Percentiles rank a stretch among this genome's conserved stretches.
Evolutionary conservation across 2,797 vertebrate species (phyloP).

Genomic region (Remorina albescens): DNA sequence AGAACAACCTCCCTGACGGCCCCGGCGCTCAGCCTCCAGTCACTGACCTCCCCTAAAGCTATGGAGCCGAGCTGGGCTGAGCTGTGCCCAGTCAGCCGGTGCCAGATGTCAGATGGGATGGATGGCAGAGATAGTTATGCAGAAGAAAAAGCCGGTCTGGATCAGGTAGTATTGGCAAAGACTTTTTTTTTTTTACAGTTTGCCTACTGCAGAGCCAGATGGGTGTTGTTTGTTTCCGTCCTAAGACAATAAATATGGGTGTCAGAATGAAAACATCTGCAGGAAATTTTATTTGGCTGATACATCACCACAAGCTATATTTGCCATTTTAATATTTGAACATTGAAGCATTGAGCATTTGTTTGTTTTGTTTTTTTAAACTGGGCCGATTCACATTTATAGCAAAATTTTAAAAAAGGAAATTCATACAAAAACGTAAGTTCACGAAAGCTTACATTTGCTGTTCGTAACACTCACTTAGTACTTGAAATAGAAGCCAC

Average conservation of each 20-base stretch:
- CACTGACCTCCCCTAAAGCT: slow-evolving; percentile 81
- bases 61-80: slow-evolving; percentile 70
- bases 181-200: slow-evolving; percentile 59
- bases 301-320: slow-evolving; percentile 23
- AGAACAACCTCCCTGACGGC: slow-evolving; percentile 76
- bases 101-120: slow-evolving; percentile 80
- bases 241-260: slow-evolving; percentile 49
- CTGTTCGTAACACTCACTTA: background rate
- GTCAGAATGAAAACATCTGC: slow-evolving; percentile 38
- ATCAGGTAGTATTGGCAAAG: slow-evolving; percentile 68
- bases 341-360: too few relatives aligned
- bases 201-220: slow-evolving; percentile 52
- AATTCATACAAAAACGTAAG: slow-evolving; percentile 3
- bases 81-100: slow-evolving; percentile 78
- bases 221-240: slow-evolving; percentile 53
- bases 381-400: too few relatives aligned
- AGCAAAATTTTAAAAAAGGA: too few relatives aligned
- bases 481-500: background rate
- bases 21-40: slow-evolving; percentile 69
- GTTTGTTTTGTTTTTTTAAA: too few relatives aligned
- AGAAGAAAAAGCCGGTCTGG: slow-evolving; percentile 62
- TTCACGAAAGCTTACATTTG: slow-evolving; percentile 2
- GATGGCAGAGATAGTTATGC: slow-evolving; percentile 78
- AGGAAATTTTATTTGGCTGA: slow-evolving; percentile 33
- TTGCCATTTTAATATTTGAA: slow-evolving; percentile 10